Base-by-base conservation (phyloP, 1,140 invertebrate genomes). In the Leptinotarsa defecta region DNA sequence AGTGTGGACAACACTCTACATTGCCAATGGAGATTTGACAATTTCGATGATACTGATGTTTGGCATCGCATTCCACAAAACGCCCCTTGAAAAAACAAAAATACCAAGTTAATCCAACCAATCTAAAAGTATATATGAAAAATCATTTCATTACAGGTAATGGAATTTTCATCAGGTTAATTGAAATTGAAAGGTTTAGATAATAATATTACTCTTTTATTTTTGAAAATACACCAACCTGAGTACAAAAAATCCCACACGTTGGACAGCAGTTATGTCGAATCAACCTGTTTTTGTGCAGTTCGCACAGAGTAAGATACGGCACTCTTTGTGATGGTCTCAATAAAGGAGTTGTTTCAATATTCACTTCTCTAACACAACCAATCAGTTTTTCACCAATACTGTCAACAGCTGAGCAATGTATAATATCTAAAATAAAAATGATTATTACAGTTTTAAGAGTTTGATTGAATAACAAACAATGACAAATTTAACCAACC, bases 241-340 rank as follows among this genome's bases (percentile, higher is more conserved):
- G 95, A 43, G 95, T 94, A 83, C 96, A 98, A 85, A 96, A 98
- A 19, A 95, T 87, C 6, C 96, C 96, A 86, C 96, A 98, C 1
- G 92, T 91, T 1, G 95, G 93, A 84, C 96, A 98, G 84, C 95
- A 96, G 83, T 96, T 95, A 84, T 98, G 96, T 43, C 90, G 85
- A 8, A 90, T 85, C 34, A 98, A 85, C 74, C 95, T 89, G 80
- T 92, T 90, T 77, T 91, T 89, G 85, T 98, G 96, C 82, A 92
- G 89, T 61, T 92, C 89, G 86, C 96, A 98, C 2, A 95, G 86
- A n/a, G 95, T 90, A 82, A 94, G 90, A 85, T 93, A 97, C 48
- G 95, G 94, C 68, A 96, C 91, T 68, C 92, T 89, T 1, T 91
- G 90, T 64, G 94, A 94, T 2, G 95, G 91, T 49, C 96, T 88